These are phyloP conservation scores for Astreopora myriophthalma DNA, from an alignment of 64 coral and sea anemone genomes.

Conservation along the genomic window DNA sequence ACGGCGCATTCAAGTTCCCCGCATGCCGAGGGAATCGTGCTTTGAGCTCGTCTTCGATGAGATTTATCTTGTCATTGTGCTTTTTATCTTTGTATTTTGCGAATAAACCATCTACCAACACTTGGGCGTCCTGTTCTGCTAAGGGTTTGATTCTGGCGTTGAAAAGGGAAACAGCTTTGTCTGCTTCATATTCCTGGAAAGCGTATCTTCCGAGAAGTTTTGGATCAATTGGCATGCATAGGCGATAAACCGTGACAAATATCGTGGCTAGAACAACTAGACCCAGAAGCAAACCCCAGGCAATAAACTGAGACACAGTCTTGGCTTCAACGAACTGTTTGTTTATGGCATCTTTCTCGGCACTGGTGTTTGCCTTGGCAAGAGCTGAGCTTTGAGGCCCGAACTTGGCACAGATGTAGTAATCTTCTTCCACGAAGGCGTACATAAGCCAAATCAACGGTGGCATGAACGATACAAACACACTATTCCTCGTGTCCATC, in stretches of 20 bases:
- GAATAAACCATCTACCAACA: slow-evolving; percentile 61
- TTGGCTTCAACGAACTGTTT: slow-evolving; percentile 59
- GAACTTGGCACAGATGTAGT: slow-evolving; percentile 77
- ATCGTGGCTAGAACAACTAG: slow-evolving; percentile 45
- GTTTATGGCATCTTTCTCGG: slow-evolving; percentile 15
- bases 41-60: slow-evolving; percentile 46
- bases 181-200: slow-evolving; percentile 70
- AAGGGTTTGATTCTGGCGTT: slow-evolving; percentile 71
- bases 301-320: slow-evolving; percentile 69
- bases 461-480: slow-evolving; percentile 72
- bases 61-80: neutral
- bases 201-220: slow-evolving; percentile 57
- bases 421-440: slow-evolving; percentile 73
- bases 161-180: slow-evolving; percentile 69
- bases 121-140: slow-evolving; percentile 51
- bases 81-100: slow-evolving; percentile 68
- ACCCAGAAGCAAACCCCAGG: slow-evolving; percentile 67
- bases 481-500: slow-evolving; percentile 54
- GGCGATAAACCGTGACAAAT: slow-evolving; percentile 62
- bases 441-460: slow-evolving; percentile 81
- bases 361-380: slow-evolving; percentile 22
- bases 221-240: slow-evolving; percentile 15
- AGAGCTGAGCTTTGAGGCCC: slow-evolving; percentile 43
- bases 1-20: slow-evolving; percentile 36
- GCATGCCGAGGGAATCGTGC: slow-evolving; percentile 55